Evolutionary conservation across 2,113 vertebrate species (phyloP).

Genomic region (Apteryx owenii): DNA sequence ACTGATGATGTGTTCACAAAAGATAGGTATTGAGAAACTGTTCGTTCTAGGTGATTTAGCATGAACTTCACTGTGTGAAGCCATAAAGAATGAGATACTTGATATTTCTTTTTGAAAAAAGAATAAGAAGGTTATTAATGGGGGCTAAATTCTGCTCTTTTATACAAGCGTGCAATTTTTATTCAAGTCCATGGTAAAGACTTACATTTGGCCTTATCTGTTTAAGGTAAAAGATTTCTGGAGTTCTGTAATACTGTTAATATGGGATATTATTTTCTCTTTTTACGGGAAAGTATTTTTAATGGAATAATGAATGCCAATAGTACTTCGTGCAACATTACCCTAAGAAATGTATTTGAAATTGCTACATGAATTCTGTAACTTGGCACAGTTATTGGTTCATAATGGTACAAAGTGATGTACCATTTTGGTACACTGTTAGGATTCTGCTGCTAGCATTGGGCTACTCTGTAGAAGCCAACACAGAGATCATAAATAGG

Average conservation of each 20-base stretch:
- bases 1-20: slow-evolving; percentile 80
- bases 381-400: neutral
- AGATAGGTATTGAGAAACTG: slow-evolving; percentile 42
- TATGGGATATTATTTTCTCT: neutral
- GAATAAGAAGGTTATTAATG: neutral
- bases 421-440: neutral
- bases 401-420: neutral
- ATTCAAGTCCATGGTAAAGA: neutral
- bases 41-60: neutral
- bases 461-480: neutral
- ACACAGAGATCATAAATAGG: neutral
- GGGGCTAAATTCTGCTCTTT: neutral
- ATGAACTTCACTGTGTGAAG: slow-evolving; percentile 61
- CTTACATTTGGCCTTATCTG: neutral
- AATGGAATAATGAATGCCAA: neutral
- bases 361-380: neutral
- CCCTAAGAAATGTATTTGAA: neutral
- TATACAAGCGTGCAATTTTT: slow-evolving; percentile 45
- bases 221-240: neutral
- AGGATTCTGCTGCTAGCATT: neutral
- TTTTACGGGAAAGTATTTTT: neutral
- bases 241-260: neutral
- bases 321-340: neutral
- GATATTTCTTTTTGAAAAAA: slow-evolving; percentile 30
- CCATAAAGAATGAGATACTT: slow-evolving; percentile 23